A percentile compares a stretch with the other conserved stretches of the same genome.
phyloP scores from a whole-genome alignment of 2,797 vertebrate species.

The Channallabes apus region DNA sequence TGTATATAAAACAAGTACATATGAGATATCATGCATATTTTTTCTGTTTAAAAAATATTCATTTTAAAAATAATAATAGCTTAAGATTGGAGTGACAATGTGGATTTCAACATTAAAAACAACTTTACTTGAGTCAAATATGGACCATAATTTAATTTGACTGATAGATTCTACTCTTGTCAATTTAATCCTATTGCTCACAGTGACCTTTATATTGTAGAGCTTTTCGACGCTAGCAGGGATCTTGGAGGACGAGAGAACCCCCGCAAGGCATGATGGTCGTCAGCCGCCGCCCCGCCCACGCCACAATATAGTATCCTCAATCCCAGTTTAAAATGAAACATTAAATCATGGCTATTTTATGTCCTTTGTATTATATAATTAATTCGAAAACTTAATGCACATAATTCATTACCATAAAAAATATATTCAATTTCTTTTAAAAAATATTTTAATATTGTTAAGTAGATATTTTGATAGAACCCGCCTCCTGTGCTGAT shows the following conservation, averaged over 20 bases:
- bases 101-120: neutral
- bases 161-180: neutral
- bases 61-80: neutral
- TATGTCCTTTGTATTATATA: neutral
- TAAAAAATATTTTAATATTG: neutral
- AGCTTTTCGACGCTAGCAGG: too few relatives aligned
- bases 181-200: neutral
- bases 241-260: too few relatives aligned
- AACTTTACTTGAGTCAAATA: neutral
- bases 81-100: neutral
- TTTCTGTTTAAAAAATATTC: neutral
- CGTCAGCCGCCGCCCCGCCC: too few relatives aligned
- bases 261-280: too few relatives aligned
- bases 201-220: neutral
- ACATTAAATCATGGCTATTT: neutral
- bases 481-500: slow-evolving; percentile 3
- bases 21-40: neutral
- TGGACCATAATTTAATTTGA: neutral
- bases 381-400: neutral
- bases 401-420: neutral
- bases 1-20: too few relatives aligned
- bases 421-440: neutral
- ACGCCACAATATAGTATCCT: too few relatives aligned
- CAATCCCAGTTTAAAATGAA: neutral
- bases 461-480: neutral